Conservation (phyloP, 2,113 vertebrate species). For the Strix uralensis region DNA sequence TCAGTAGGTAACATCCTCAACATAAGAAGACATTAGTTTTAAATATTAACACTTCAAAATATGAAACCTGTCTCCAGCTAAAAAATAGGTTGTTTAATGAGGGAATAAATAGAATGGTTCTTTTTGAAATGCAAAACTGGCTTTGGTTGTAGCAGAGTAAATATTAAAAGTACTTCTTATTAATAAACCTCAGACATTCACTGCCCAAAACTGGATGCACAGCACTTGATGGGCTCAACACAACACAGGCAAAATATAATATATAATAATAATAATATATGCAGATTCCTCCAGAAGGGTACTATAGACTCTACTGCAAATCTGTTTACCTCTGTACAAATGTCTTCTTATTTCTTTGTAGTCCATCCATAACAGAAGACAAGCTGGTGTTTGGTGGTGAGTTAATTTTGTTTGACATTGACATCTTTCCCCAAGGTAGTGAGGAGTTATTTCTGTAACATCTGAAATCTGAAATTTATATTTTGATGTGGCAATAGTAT, state of each 20-base stretch:
- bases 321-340: not conserved
- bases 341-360: not conserved
- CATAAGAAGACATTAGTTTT: not conserved
- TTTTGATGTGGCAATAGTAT: not conserved
- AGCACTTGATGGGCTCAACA: not conserved
- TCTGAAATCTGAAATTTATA: not conserved
- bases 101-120: not conserved
- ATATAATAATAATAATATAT: not conserved
- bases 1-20: not conserved
- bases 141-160: not conserved
- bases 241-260: not conserved
- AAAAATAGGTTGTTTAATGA: not conserved
- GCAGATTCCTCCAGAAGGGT: not conserved
- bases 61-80: not conserved
- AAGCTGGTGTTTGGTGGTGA: not conserved
- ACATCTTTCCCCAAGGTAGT: not conserved
- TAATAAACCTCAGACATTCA: not conserved
- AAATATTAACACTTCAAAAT: not conserved
- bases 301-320: not conserved
- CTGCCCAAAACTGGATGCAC: not conserved
- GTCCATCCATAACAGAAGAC: not conserved
- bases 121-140: conserved; percentile 27
- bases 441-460: not conserved
- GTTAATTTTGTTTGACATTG: not conserved
- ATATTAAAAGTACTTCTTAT: not conserved